These are phyloP conservation scores for Pandemis corylana DNA, from an alignment of 2,888 invertebrate species.

Conservation along the genomic window DNA sequence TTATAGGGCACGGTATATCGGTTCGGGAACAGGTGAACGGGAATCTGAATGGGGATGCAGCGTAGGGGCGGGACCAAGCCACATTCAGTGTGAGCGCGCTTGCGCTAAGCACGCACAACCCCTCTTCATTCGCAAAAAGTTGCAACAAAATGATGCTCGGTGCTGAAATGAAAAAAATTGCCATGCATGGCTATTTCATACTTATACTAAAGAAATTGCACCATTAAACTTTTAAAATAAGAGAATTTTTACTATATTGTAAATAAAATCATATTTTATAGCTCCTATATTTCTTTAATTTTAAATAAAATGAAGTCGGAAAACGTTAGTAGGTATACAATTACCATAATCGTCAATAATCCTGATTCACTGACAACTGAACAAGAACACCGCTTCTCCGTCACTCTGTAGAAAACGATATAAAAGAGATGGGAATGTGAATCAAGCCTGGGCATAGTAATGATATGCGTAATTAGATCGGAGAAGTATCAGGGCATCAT, in stretches of 20 bases:
- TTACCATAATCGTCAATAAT: too few relatives aligned
- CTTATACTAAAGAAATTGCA: too few relatives aligned
- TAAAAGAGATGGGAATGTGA: not conserved
- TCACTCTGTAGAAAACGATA: not conserved
- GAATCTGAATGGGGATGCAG: conserved; percentile 59
- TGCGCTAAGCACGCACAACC: conserved; percentile 59
- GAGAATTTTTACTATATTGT: too few relatives aligned
- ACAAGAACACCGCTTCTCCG: not conserved
- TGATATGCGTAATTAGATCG: conserved; percentile 86
- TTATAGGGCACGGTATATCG: conserved; percentile 73
- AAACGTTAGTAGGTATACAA: too few relatives aligned
- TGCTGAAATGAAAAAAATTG: too few relatives aligned
- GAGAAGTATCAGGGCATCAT: conserved; percentile 80
- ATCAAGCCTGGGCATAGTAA: conserved; percentile 55
- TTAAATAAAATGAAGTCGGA: too few relatives aligned
- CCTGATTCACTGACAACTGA: too few relatives aligned
- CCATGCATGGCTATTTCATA: too few relatives aligned
- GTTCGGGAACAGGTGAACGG: conserved; percentile 69
- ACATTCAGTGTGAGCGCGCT: conserved; percentile 58
- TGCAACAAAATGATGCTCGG: too few relatives aligned
- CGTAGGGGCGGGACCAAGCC: conserved; percentile 53
- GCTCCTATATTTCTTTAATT: too few relatives aligned
- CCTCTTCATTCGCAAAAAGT: not conserved
- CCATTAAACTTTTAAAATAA: too few relatives aligned
- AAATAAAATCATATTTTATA: too few relatives aligned